These are phyloP conservation scores for Epirrhoe alternata DNA, from an alignment of 2,888 invertebrate species.

Conservation along the genomic window DNA sequence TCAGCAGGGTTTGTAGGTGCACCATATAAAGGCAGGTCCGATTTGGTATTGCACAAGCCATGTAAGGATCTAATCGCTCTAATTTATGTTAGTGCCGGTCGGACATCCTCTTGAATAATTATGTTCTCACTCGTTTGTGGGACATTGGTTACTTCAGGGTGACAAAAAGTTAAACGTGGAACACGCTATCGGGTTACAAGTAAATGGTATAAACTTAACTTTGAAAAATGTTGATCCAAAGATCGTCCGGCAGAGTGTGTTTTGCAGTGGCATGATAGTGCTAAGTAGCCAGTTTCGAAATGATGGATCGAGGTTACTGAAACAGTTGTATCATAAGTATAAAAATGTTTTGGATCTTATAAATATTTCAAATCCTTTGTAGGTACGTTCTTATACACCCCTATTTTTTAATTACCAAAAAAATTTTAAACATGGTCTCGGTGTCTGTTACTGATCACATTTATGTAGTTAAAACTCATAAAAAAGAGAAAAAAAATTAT, in stretches of 20 bases:
- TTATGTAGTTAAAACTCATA: no score
- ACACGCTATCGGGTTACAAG: slow-evolving; percentile 4
- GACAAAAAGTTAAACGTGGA: slow-evolving; percentile 9
- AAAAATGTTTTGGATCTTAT: neutral
- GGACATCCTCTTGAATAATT: slow-evolving; percentile 33
- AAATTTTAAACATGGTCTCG: no score
- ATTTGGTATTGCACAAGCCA: slow-evolving; percentile 16
- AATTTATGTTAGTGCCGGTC: slow-evolving; percentile 28
- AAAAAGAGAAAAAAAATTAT: no score
- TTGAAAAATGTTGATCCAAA: neutral
- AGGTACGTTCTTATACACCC: no score
- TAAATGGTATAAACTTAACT: neutral
- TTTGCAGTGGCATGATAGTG: slow-evolving; percentile 12
- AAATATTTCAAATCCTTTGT: no score
- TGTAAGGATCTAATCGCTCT: slow-evolving; percentile 29
- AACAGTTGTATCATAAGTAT: neutral
- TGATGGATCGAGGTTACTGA: slow-evolving; percentile 10
- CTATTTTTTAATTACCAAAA: no score
- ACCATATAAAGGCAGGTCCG: slow-evolving; percentile 3
- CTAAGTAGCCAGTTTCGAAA: slow-evolving; percentile 7
- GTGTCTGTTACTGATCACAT: no score
- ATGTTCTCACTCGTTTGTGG: slow-evolving; percentile 14
- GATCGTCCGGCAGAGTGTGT: neutral
- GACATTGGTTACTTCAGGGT: slow-evolving; percentile 18
- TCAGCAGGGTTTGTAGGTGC: neutral